Percentiles rank a stretch among this genome's conserved stretches.
phyloP scores from a whole-genome alignment of 2,888 invertebrate genomes.

The Crocallis elinguaria region DNA sequence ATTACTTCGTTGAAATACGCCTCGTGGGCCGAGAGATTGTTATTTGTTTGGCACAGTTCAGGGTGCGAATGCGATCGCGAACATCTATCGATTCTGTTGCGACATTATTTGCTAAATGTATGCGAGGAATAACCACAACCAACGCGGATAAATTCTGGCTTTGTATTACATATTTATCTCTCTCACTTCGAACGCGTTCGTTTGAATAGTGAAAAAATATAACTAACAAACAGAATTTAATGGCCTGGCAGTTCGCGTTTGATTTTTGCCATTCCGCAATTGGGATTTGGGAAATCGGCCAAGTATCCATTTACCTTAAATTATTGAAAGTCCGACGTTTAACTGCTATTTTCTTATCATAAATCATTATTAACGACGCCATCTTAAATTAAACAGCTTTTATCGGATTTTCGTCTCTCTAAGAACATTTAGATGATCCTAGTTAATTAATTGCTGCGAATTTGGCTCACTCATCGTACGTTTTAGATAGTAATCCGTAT shows the following conservation, averaged over 20 bases:
- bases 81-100: slow-evolving; percentile 30
- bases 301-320: slow-evolving; percentile 34
- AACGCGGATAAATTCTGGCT: slow-evolving; percentile 24
- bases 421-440: slow-evolving; percentile 45
- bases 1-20: slow-evolving; percentile 31
- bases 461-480: slow-evolving; percentile 35
- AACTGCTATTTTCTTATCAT: slow-evolving; percentile 36
- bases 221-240: slow-evolving; percentile 24
- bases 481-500: slow-evolving; percentile 5
- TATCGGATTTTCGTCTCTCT: slow-evolving; percentile 40
- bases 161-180: slow-evolving; percentile 26
- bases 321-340: slow-evolving; percentile 32
- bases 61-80: slow-evolving; percentile 27
- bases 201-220: slow-evolving; percentile 21
- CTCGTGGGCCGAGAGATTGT: slow-evolving; percentile 13
- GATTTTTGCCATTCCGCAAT: slow-evolving; percentile 39
- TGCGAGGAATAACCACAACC: slow-evolving; percentile 25
- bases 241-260: slow-evolving; percentile 33
- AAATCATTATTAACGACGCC: slow-evolving; percentile 38
- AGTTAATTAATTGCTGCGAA: slow-evolving; percentile 47
- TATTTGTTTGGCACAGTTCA: slow-evolving; percentile 33
- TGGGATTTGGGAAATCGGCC: slow-evolving; percentile 41
- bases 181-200: slow-evolving; percentile 6
- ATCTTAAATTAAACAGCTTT: slow-evolving; percentile 44
- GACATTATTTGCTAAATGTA: slow-evolving; percentile 28